Evolutionary conservation across 35 echinoderm and acorn worm species (phyloP), one percentile per base, ranked within the genome.

Genomic region (Ophiothrix spiculata): DNA sequence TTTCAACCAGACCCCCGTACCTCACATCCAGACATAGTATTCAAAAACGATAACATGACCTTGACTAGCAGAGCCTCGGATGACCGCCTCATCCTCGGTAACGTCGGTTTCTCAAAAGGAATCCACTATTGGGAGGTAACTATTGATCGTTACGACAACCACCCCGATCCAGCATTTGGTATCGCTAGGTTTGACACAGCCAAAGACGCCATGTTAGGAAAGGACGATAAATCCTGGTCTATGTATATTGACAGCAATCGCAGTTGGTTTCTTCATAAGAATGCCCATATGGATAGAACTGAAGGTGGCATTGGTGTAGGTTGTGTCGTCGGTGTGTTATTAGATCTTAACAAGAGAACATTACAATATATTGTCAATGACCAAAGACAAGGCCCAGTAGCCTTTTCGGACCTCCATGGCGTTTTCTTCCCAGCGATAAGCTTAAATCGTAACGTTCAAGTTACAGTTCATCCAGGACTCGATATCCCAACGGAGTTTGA

Each of bases 241-340:
- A 99, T 99, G 92, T 99, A 99, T 83, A 94, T 99, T 49, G 96
- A 99, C 74, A 99, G 89, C 56, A 94, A 93, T 81, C 91, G 96
- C 8, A 99, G 96, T 79, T 99, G 96, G 96, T 99, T 98, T 56
- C 91, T 99, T 56, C 96, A 99, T 83, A 92, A 94, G 69, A 99
- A 99, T 32, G 96, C 89, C 10, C 96, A 99, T 74, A 54, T 92
- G 4, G 96, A 99, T 76, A 42, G 96, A 32, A 91, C 89, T 40
- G 96, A 99, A 74, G 96, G 96, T 14, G 96, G 96, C 56, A 94
- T 99, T 21, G 90, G 89, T 21, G 90, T 99, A 4, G 92, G 92
- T 0, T 99, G 92, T 23, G 96, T 99, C 0, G 87, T 99, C 6
- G 96, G 96, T 1, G 96, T 99, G 19, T 81, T 99, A 64, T 87